These are phyloP conservation scores for Cheirogaleus medius DNA, from an alignment of 2,113 vertebrate species.

Conservation along the genomic window DNA sequence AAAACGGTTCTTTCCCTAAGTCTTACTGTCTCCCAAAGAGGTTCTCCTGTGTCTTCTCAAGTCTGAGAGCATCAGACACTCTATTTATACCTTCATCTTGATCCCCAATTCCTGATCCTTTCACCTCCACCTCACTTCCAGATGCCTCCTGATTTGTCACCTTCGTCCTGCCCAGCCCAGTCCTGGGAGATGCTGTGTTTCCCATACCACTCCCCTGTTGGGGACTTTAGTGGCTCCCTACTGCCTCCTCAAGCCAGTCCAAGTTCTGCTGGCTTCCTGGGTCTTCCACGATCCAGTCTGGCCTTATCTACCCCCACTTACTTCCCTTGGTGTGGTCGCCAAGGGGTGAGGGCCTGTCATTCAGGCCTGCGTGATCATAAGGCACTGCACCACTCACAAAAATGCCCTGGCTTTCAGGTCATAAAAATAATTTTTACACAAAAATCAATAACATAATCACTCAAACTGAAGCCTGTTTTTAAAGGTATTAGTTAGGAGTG, in stretches of 20 bases:
- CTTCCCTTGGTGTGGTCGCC: not conserved
- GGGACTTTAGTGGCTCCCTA: not conserved
- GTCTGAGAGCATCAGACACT: not conserved
- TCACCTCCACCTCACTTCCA: not conserved
- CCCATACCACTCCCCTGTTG: not conserved
- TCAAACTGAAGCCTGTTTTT: constrained; percentile 39
- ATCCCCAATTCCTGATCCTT: not conserved
- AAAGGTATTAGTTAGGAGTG: constrained; percentile 17
- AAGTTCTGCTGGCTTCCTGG: not conserved
- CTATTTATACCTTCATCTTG: not conserved
- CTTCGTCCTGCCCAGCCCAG: not conserved
- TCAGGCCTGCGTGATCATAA: not conserved
- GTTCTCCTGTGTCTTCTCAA: not conserved
- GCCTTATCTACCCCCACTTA: not conserved
- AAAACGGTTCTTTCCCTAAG: not conserved
- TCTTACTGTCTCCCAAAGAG: not conserved
- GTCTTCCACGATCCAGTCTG: not conserved
- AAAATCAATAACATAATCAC: constrained; percentile 30
- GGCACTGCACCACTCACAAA: not conserved
- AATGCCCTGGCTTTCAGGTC: not conserved
- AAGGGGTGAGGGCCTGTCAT: not conserved
- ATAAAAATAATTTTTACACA: constrained; percentile 9
- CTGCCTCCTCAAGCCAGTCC: not conserved
- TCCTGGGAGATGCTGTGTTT: not conserved
- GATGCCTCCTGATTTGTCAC: not conserved